Evolutionary conservation across 2,888 invertebrate genomes (phyloP), one percentile per base, ranked within the genome.

Genomic region (Pseudococcus longispinus): DNA sequence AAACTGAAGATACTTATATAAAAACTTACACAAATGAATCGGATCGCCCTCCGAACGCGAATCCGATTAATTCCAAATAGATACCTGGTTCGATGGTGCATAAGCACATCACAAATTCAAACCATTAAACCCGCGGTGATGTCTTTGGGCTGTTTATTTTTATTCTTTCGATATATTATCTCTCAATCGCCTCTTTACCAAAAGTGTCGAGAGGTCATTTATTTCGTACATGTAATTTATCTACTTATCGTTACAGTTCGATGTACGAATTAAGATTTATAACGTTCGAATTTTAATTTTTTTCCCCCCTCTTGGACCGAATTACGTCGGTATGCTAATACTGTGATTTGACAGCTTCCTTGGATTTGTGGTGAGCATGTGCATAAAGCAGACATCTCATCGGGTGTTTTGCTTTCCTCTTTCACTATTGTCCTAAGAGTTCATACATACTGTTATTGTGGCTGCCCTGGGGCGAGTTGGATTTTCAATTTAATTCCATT

Each of bases 101-200:
- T 6, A 60, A 70, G 70, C n/a, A n/a, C n/a, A n/a, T n/a, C n/a
- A n/a, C n/a, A 70, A 70, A 70, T 15, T 29, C 18, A 29, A 70
- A 29, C 70, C 70, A 70, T 70, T 60, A 29, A 70, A 70, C 70
- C 70, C 70, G 70, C 70, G 29, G 70, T 29, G 70, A 70, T 70
- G 70, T 70, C 29, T 70, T 29, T 70, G 70, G 70, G 70, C 70
- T 70, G 70, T 70, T 70, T 70, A 70, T 29, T 70, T 70, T 70
- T 29, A 70, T 70, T 70, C 70, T 70, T 70, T 70, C 70, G 70
- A 70, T 70, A 70, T 70, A 70, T 70, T 70, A 70, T 70, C 70
- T 70, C 29, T 70, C 70, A 70, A 70, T 70, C 70, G 70, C 15
- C 70, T 70, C 13, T 70, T 70, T 70, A 70, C 70, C 70, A 32